A percentile compares a stretch with the other conserved stretches of the same genome.
Evolutionary conservation across 2,797 vertebrate species (phyloP).

Genomic region (Erpetoichthys calabaricus): DNA sequence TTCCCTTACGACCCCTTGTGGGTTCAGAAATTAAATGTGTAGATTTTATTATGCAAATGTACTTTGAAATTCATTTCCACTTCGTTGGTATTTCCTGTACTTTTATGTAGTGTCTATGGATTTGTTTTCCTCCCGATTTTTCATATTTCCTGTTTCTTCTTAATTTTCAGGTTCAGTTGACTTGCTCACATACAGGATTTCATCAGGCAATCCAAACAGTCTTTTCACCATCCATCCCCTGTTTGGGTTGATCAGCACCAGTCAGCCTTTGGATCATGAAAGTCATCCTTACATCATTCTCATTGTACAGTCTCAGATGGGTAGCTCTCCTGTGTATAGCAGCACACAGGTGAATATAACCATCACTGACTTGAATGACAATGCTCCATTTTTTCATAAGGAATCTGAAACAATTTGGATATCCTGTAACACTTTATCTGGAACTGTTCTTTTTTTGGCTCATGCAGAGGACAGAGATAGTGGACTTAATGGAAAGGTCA

Average conservation of each 20-base stretch:
- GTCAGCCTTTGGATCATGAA: conserved; percentile 64
- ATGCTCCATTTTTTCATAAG: conserved; percentile 53
- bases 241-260: conserved; percentile 62
- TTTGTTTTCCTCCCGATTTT: too few species aligned
- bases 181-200: conserved; percentile 62
- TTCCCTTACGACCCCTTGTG: too few species aligned
- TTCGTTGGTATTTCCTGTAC: too few species aligned
- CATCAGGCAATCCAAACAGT: conserved; percentile 63
- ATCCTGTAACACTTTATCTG: conserved; percentile 46
- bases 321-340: conserved; percentile 46
- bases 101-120: too few species aligned
- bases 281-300: conserved; percentile 50
- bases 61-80: too few species aligned
- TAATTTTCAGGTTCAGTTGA: conserved; percentile 51
- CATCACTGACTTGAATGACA: conserved; percentile 72
- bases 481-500: conserved; percentile 57
- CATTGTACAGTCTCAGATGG: conserved; percentile 59
- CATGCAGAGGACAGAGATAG: conserved; percentile 73
- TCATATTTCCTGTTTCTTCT: background rate
- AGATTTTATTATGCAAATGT: too few species aligned
- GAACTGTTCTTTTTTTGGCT: conserved; percentile 68
- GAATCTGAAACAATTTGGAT: conserved; percentile 44
- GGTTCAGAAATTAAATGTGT: too few species aligned
- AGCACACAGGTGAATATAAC: conserved; percentile 71
- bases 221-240: conserved; percentile 59